Evolutionary conservation across 2,888 invertebrate genomes (phyloP), one percentile per base, ranked within the genome.

Genomic region (Lagria hirta): DNA sequence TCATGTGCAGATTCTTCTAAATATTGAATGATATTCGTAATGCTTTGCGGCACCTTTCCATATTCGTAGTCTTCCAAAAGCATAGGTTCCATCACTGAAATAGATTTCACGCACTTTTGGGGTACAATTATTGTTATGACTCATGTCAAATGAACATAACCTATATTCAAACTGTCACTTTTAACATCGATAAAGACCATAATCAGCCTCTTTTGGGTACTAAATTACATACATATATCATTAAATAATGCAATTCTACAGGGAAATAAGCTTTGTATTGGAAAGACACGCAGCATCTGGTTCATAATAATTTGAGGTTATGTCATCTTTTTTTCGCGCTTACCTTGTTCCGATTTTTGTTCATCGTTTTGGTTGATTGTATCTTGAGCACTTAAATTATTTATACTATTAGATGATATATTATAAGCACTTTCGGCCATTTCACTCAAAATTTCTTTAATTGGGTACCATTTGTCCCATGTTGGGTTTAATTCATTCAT

Each of bases 401-500:
- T 70, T 62, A 58, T 54, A 56, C 61, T 67, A 63, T 68, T 70
- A 61, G 61, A 57, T 60, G 66, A 65, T 61, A 61, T 60, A 64
- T 65, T 67, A 60, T 61, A 67, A 68, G 64, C 65, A 62, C 65
- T 58, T 62, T 72, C 72, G 58, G 73, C 72, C 72, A 72, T 72
- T 58, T 65, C 68, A 58, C 52, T 48, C 55, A 7, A 60, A 63
- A 60, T 57, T 57, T 60, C 56, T 57, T 54, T 61, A 59, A 60
- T 60, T 62, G 33, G 36, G 23, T 23, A 42, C 36, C 22, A 24
- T 36, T 51, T 48, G 38, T 48, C 53, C 52, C 49, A 49, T 51
- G 43, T 55, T 55, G 49, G 49, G 58, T 55, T 55, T 22, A 28
- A 11, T 36, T 42, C 28, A 6, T 21, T 34, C 43, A 22, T 17